phyloP scores from a whole-genome alignment of 2,113 vertebrate genomes.

The Odontesthes bonariensis region DNA sequence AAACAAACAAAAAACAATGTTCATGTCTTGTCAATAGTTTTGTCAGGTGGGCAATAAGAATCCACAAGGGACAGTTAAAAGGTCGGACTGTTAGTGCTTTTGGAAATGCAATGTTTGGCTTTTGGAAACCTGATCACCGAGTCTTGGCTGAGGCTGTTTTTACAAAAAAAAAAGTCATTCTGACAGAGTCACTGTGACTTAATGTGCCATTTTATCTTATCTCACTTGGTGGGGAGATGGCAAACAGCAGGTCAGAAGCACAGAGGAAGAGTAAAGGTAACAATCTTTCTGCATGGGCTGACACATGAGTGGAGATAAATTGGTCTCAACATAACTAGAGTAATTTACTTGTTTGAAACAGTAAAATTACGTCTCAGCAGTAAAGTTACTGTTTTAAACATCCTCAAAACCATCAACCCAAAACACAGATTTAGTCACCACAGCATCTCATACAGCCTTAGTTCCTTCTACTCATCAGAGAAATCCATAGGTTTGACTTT shows the following conservation, averaged over 20 bases:
- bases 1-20: neutral
- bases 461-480: conserved; percentile 16
- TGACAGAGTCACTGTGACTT: conserved; percentile 14
- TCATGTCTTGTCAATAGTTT: neutral
- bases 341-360: conserved; percentile 2
- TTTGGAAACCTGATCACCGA: neutral
- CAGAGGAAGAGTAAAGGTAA: neutral
- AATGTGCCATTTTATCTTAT: conserved; percentile 5
- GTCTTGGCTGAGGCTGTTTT: neutral
- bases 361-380: neutral
- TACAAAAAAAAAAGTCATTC: neutral
- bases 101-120: neutral
- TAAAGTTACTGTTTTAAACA: conserved; percentile 20
- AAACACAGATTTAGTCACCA: neutral
- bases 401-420: conserved; percentile 12
- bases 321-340: neutral
- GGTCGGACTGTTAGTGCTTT: neutral
- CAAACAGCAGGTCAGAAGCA: conserved; percentile 12
- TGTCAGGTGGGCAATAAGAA: neutral
- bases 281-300: too few species aligned
- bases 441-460: conserved; percentile 22
- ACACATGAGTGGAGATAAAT: too few species aligned
- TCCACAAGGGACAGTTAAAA: neutral
- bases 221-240: neutral
- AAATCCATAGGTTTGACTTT: conserved; percentile 23